Base-by-base conservation (phyloP, 2,797 vertebrate genomes). In the Poecilia picta region DNA sequence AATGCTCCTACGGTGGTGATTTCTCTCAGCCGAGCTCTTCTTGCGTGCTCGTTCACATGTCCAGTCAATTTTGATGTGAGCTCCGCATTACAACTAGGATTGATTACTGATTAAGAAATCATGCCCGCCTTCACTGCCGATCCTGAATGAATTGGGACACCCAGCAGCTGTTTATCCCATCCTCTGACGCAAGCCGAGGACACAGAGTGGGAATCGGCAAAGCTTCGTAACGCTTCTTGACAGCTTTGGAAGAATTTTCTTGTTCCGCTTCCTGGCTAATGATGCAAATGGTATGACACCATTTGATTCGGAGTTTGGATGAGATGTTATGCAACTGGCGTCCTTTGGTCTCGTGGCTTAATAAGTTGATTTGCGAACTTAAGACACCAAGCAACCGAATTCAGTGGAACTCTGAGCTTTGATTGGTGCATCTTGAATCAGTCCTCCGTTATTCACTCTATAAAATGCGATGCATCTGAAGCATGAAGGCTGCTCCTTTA, bases 91-190 rank as follows among this genome's bases (percentile, higher is more conserved):
- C 79, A 92, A 90, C 79, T 43, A 31, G 87, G 82, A 94, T 89
- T 90, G 91, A 92, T 91, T 83, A 80, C 84, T 91, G 84, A 86
- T 90, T 88, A 91, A 86, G 70, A 33, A 87, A 73, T 71, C 77
- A 82, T 28, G 46, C 72, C 15, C 15, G 31, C 77, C 71, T 79
- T 88, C 79, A 85, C 85, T 78, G 53, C 72, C 53, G 15, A 64
- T 79, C 75, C 73, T 83, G 78, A 89, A 88, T 71, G 71, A 75
- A 78, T 66, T 82, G 31, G 39, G 82, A 76, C 72, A 64, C 62
- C 78, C 62, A 43, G 45, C 31, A 73, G 75, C 81, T 85, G 79
- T 88, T 89, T 82, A 75, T 81, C 70, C 5, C 1, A 49, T 31
- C 72, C 72, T 73, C 78, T 72, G 64, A 74, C 81, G 81, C 75